Evolutionary conservation across 2,797 vertebrate species (phyloP).

Genomic region (Onychomys leucogaster): DNA sequence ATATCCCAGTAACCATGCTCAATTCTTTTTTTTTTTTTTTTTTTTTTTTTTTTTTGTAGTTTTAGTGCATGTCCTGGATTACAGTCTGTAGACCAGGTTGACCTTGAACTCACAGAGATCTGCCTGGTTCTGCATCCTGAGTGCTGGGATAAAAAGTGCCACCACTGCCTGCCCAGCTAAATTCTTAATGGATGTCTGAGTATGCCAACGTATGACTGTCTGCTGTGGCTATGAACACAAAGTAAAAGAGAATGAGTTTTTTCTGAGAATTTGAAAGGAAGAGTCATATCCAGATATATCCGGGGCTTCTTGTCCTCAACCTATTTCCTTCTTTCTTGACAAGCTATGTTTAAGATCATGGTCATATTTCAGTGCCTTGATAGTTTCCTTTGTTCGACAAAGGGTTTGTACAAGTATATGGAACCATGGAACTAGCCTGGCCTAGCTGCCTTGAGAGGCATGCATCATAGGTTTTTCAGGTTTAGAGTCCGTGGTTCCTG

Average conservation of each 20-base stretch:
- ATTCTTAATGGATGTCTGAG: not conserved
- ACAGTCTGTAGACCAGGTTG: too few species aligned
- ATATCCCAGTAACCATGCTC: not conserved
- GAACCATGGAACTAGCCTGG: not conserved
- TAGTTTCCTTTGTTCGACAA: too few species aligned
- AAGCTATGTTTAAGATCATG: not conserved
- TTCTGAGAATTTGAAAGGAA: not conserved
- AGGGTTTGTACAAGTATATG: not conserved
- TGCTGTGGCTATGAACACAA: not conserved
- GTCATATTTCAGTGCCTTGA: not conserved
- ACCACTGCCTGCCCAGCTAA: not conserved
- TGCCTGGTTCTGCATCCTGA: too few species aligned
- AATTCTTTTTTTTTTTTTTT: too few species aligned
- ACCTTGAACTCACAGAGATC: too few species aligned
- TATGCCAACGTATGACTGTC: not conserved
- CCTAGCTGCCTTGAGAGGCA: not conserved
- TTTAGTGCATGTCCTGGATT: too few species aligned
- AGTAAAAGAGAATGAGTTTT: not conserved
- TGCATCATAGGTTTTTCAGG: not conserved
- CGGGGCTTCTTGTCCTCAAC: not conserved
- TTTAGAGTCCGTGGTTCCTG: not conserved
- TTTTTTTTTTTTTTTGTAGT: too few species aligned
- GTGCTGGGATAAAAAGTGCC: too few species aligned
- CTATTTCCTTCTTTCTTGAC: not conserved
- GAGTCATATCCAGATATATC: not conserved